A percentile compares a stretch with the other conserved stretches of the same genome.
phyloP scores from a whole-genome alignment of 2,797 vertebrate species.

The Amblyraja radiata region DNA sequence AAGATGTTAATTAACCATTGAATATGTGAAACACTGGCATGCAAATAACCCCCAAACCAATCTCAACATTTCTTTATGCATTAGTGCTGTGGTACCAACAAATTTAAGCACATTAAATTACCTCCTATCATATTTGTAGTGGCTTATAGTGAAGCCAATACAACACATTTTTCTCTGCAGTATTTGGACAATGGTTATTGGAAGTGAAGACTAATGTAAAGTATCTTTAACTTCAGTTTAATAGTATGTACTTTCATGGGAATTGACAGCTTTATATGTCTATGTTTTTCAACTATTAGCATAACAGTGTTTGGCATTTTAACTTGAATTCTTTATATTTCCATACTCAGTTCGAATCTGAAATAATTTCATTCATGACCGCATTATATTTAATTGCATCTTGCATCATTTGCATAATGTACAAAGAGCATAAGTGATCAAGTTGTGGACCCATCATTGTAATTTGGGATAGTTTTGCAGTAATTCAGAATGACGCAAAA shows the following conservation, averaged over 20 bases:
- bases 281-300: not conserved
- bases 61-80: not conserved
- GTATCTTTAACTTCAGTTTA: not conserved
- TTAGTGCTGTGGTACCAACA: not conserved
- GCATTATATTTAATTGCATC: not conserved
- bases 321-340: not conserved
- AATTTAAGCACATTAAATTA: not conserved
- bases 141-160: not conserved
- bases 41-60: not conserved
- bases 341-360: not conserved
- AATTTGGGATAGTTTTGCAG: too few species aligned
- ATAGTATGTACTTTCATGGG: not conserved
- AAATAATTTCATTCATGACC: not conserved
- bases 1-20: conserved; percentile 1
- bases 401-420: too few species aligned
- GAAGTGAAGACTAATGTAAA: not conserved
- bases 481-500: too few species aligned
- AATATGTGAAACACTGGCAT: not conserved
- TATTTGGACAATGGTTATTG: not conserved
- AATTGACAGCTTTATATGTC: not conserved
- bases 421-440: too few species aligned
- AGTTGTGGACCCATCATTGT: too few species aligned
- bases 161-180: not conserved
- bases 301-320: not conserved
- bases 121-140: not conserved